A percentile compares a stretch with the other conserved stretches of the same genome.
Evolutionary conservation across 2,888 invertebrate species (phyloP).

Genomic region (Metacarcinus magister): DNA sequence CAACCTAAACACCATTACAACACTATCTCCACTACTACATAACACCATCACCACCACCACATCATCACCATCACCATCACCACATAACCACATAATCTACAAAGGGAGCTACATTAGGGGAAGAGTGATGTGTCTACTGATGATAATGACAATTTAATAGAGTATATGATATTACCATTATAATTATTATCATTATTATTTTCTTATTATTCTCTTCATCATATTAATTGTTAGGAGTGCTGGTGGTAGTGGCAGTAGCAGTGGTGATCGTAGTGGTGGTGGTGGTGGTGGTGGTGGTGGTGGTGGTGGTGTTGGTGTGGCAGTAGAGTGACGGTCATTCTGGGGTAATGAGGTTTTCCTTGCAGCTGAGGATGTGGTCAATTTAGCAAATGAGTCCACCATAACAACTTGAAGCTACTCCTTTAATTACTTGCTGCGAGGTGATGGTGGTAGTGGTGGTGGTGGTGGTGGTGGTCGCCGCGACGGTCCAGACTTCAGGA

Average conservation of each 20-base stretch:
- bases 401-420: neutral
- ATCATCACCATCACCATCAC: neutral
- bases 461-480: neutral
- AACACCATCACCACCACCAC: neutral
- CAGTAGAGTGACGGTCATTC: constrained; percentile 26
- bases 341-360: neutral
- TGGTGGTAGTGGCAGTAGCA: neutral
- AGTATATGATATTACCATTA: neutral
- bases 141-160: neutral
- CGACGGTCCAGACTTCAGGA: neutral
- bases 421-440: neutral
- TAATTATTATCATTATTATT: neutral
- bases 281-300: neutral
- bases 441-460: neutral
- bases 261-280: neutral
- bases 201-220: neutral
- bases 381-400: neutral
- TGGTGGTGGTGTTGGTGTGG: neutral
- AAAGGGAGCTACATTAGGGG: neutral
- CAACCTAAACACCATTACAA: neutral
- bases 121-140: neutral
- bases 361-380: neutral
- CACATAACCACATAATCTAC: neutral
- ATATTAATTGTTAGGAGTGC: neutral
- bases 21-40: neutral